These are phyloP conservation scores for Drosophila aff. DNA, from an alignment of 1,140 invertebrate genomes.

Conservation along the genomic window DNA sequence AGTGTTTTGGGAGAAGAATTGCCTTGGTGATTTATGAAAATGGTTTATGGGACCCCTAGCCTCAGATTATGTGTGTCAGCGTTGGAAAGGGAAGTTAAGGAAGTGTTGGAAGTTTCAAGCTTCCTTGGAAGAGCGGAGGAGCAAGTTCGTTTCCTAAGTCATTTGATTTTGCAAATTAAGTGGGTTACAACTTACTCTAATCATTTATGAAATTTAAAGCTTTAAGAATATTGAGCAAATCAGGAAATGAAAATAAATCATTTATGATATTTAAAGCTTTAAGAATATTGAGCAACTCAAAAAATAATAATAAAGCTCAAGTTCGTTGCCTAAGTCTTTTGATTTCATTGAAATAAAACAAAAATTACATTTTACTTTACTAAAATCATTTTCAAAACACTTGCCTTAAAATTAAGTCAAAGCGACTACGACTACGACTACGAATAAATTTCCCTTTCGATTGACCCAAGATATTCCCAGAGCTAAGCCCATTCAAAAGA, in stretches of 20 bases:
- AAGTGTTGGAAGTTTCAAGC: background rate
- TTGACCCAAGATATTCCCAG: slow-evolving; percentile 31
- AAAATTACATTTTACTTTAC: background rate
- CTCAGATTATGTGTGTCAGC: slow-evolving; percentile 14
- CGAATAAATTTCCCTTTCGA: slow-evolving; percentile 41
- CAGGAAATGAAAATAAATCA: too few relatives aligned
- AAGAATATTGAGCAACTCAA: background rate
- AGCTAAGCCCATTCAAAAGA: slow-evolving; percentile 19
- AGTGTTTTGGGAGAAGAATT: slow-evolving; percentile 53
- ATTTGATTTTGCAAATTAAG: slow-evolving; percentile 11
- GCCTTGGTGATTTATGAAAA: slow-evolving; percentile 70
- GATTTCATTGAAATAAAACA: slow-evolving; percentile 14
- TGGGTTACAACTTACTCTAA: background rate
- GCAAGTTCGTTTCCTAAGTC: slow-evolving; percentile 42
- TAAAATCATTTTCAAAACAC: background rate
- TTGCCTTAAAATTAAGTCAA: background rate
- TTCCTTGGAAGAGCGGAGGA: background rate
- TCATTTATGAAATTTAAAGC: background rate
- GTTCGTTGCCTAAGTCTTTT: slow-evolving; percentile 71
- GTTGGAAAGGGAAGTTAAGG: background rate
- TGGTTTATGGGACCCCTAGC: slow-evolving; percentile 18
- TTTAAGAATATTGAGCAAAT: too few relatives aligned
- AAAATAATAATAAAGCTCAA: background rate
- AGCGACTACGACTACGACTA: background rate
- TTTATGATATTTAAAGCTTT: background rate